Evolutionary conservation across 2,113 vertebrate genomes (phyloP).

Genomic region (Actenoides hombroni): DNA sequence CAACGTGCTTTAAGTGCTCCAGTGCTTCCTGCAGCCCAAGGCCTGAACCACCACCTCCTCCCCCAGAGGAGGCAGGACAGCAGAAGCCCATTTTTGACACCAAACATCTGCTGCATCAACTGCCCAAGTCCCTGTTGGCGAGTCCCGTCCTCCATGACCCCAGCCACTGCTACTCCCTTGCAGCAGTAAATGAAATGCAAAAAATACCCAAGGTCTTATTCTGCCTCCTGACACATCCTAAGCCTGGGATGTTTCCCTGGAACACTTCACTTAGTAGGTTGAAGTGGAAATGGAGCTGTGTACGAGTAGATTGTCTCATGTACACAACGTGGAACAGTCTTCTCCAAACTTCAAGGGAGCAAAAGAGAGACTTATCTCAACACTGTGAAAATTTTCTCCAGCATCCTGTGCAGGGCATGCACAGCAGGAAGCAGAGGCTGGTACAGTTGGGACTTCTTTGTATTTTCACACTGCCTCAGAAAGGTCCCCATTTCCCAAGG

Average conservation of each 20-base stretch:
- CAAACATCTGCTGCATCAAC: not conserved
- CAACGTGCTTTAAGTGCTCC: not conserved
- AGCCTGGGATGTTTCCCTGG: not conserved
- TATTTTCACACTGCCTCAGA: not conserved
- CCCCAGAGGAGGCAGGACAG: too few relatives aligned
- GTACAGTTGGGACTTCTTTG: not conserved
- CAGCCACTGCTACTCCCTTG: not conserved
- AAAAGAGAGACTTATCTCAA: not conserved
- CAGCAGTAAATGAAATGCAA: not conserved
- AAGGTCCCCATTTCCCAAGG: not conserved
- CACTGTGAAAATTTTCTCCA: too few relatives aligned
- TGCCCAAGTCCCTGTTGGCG: not conserved
- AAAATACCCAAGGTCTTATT: not conserved
- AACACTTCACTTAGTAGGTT: not conserved
- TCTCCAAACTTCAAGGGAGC: not conserved
- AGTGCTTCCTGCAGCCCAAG: too few relatives aligned
- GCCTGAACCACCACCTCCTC: too few relatives aligned
- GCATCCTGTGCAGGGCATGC: not conserved
- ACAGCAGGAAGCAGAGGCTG: not conserved
- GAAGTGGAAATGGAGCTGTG: not conserved
- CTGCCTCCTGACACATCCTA: not conserved
- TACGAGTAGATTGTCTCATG: not conserved
- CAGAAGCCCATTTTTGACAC: not conserved
- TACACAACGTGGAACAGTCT: not conserved
- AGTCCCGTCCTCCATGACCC: not conserved